Evolutionary conservation across 2,888 invertebrate genomes (phyloP), one percentile per base, ranked within the genome.

Genomic region (Cryptocephalus moraei): DNA sequence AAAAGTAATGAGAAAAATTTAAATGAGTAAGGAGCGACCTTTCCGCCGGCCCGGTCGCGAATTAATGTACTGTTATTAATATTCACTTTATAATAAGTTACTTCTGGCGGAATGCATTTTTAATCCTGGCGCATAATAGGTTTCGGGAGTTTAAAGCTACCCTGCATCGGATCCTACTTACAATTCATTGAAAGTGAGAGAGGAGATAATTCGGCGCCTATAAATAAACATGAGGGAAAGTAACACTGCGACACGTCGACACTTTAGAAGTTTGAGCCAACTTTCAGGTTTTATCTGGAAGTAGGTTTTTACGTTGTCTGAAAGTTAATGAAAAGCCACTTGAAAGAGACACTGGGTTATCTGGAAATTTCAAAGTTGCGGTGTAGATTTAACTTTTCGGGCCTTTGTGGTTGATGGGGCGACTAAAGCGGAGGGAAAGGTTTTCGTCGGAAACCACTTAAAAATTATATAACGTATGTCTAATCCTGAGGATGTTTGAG

Each of bases 251-350:
- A 59, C 61, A 61, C 61, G 60, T 61, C 58, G 56, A 56, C 60
- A 61, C 58, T 59, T 58, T 56, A 58, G 53, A 61, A 60, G 58
- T 61, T 55, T 55, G 49, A 55, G 50, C 54, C 46, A 50, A 56
- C 50, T 54, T 59, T 59, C 49, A 47, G 55, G 59, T 61, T 60
- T 61, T 61, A 61, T 61, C 57, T 56, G 53, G 55, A 56, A 58
- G 57, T 57, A 56, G 60, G 57, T 62, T 62, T 61, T 60, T 61
- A 60, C 62, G 60, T 59, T 58, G 60, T 49, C 58, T 58, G 62
- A 62, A 63, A 63, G 61, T 62, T 63, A 63, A 62, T 63, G 62
- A 63, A 62, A 62, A 58, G 55, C 53, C 54, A 56, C 60, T 59
- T 57, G 40, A 56, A 36, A 12, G 12, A 36, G 36, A 12, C 36